Base-by-base conservation (phyloP, 2,797 vertebrate species). In the Darevskia nairensis region DNA sequence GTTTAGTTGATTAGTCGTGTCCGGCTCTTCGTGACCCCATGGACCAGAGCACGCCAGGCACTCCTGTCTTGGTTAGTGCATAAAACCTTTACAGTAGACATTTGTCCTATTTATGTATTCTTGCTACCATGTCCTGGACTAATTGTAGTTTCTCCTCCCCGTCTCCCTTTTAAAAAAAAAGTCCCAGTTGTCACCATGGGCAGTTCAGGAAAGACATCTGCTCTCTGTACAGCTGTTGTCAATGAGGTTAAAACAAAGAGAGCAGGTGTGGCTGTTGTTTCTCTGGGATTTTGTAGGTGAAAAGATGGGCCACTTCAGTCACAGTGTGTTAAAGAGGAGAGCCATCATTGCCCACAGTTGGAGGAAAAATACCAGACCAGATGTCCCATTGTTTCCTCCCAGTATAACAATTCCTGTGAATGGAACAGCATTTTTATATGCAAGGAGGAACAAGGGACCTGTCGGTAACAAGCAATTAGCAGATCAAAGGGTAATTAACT, bases 401-500 rank as follows among this genome's bases (percentile, higher is more conserved):
- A 90, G 78, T 86, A 80, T 93, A 90, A 82, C 87, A 93, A 91
- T 88, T 91, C 88, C 91, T 91, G 89, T 89, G 89, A 94, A 91
- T 68, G 82, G 89, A 94, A 86, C 74, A 91, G 89, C 90, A 55
- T 35, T 21, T 89, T 21, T 93, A 77, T 82, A 85, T 92, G 89
- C 82, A 82, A 82, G 59, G 86, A 90, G 90, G 89, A 91, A 78
- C 90, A 91, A 88, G 91, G 86, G 86, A 90, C 91, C 75, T 90
- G 75, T 78, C 92, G 87, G 93, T 94, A 94, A 95, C 90, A 94
- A 92, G 91, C 94, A 96, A 95, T 96, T 96, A 95, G 91, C 88
- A 82, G 94, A 94, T 95, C 94, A 95, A 94, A 96, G 95, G 94
- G 93, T 96, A 96, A 96, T 96, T 95, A 96, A 94, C 2, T 92